Base-by-base conservation (phyloP, 37 sponge, comb jelly and placozoan genomes). In the Lycopodina hypogea region DNA sequence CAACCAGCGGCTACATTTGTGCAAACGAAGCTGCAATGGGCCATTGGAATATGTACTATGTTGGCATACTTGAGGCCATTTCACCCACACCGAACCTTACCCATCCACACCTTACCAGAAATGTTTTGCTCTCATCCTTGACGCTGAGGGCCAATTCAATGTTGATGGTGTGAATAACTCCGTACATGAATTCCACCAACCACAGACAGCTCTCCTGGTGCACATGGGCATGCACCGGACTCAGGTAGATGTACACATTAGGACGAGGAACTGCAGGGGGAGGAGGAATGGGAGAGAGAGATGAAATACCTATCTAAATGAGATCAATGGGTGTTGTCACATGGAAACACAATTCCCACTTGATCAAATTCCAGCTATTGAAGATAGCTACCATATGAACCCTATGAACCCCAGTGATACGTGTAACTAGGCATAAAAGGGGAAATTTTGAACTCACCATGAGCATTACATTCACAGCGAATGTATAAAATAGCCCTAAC, bases 161-260 rank as follows among this genome's bases (percentile, higher is more conserved):
- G 71, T 91, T 84, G 26, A 91, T 68, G 4, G 92, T 91, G 15
- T 34, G 41, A 0, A 82, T 12, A 1, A 91, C 87, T 0, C 87
- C 92, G 32, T 83, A 75, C 23, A 89, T 50, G 50, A 89, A 93
- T 76, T 93, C 90, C 37, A 80, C 82, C 40, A 93, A 57, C 94
- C 94, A 93, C 42, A 93, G 68, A 35, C 68, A 77, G 21, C 83
- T 89, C 69, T 83, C 24, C 69, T 93, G 94, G 67, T 93, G 69
- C 66, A 93, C 42, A 71, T 77, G 84, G 61, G 79, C 78, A 51
- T 93, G 94, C 1, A 93, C 35, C 2, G 94, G 94, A 77, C 71
- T 86, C 39, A 83, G 40, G 75, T 88, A 56, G 40, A 93, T 62
- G 37, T 71, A 67, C 14, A 89, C 26, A 60, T 88, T 89, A 0